Evolutionary conservation across 2,113 vertebrate species (phyloP), one percentile per base, ranked within the genome.

Genomic region (Ciconia stormi): DNA sequence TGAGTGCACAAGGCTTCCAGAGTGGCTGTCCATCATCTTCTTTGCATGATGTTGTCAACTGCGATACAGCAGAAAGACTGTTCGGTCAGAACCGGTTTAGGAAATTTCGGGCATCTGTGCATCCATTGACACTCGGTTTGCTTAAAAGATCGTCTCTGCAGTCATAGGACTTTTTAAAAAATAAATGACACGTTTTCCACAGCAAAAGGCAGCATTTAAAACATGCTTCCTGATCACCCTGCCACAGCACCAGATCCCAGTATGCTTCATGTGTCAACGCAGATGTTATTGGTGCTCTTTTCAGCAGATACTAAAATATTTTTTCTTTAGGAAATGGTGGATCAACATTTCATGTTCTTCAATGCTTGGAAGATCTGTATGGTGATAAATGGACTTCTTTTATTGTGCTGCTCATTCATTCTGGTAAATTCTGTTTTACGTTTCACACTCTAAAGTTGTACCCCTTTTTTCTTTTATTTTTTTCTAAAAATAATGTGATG

Each of bases 381-480:
- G 98, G 98, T 82, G 97, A 98, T 65, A 58, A 96, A 61, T 98
- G 99, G 98, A 83, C 97, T 87, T 98, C 91, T 76, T 95, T 99
- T 94, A 98, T 87, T 78, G 95, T 99, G 84, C 95, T 99, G 22
- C 96, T 99, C 44, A 99, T 99, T 92, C 99, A 99, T 96, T 99
- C 99, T 97, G 99, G 99, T 99, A 98, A 97, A 88, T 44, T 91
- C 61, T 93, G 1, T 47, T 77, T 81, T 74, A 38, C 79, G 4
- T 91, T 76, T 82, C 87, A 66, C 19, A 21, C 25, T 56, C 46
- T 85, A 17, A 87, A 72, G 50, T 16, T 19, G 7, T 8, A 13
- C 16, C 14, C n/a, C 16, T 2, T 10, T 63, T 32, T 71, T 19
- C n/a, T 89, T 81, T 70, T 38, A 38, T 38, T 38, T 38, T 38